A percentile compares a stretch with the other conserved stretches of the same genome.
Evolutionary conservation across 2,888 invertebrate species (phyloP).

Genomic region (Cataglyphis livida): DNA sequence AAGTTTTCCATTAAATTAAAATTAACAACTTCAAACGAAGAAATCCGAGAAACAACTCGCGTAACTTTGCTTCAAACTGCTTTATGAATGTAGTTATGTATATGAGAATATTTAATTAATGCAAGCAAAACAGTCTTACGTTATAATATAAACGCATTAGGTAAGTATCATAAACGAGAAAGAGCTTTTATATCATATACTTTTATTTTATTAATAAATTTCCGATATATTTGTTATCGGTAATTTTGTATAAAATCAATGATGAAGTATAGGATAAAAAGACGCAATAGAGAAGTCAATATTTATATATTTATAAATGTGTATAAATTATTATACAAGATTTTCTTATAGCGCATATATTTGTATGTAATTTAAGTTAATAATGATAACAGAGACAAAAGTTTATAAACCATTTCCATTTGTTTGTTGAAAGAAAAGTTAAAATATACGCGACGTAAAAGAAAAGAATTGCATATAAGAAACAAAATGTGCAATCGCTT

Average conservation of each 20-base stretch:
- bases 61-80: conserved; percentile 9
- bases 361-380: background rate
- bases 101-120: conserved; percentile 32
- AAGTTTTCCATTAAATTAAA: conserved; percentile 32
- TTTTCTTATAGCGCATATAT: background rate
- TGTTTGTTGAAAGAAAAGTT: background rate
- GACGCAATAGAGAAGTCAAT: too few species aligned
- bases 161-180: background rate
- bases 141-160: background rate
- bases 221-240: background rate
- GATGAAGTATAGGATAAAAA: background rate
- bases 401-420: background rate
- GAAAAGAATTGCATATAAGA: conserved; percentile 29
- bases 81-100: conserved; percentile 13
- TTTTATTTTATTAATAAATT: conserved; percentile 12
- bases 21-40: background rate
- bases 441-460: conserved; percentile 1
- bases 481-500: conserved; percentile 23
- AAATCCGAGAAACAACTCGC: conserved; percentile 28
- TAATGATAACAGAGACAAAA: background rate
- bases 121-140: background rate
- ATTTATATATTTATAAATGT: background rate
- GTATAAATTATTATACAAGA: background rate
- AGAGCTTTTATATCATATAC: background rate
- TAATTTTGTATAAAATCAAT: background rate